Percentiles rank a stretch among this genome's conserved stretches.
These are phyloP conservation scores for Sialia sialis DNA, from an alignment of 2,113 vertebrate species.

Conservation along the genomic window DNA sequence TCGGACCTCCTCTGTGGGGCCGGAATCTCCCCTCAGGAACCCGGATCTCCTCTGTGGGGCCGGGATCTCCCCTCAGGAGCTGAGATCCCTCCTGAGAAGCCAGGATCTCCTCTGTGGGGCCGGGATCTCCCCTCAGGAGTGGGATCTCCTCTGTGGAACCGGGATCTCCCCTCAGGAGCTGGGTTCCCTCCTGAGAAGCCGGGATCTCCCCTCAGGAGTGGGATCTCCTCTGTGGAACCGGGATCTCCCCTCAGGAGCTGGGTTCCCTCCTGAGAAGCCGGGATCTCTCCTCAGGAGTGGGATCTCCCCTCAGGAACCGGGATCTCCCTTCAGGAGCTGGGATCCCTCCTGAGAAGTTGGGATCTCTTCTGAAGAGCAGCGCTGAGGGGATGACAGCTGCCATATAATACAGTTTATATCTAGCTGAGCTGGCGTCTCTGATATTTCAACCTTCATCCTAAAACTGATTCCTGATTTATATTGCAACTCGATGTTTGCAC, in stretches of 20 bases:
- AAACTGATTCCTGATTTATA: neutral
- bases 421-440: neutral
- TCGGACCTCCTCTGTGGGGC: fast-evolving
- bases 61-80: fast-evolving
- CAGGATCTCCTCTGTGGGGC: too few species aligned
- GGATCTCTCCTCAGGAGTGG: neutral
- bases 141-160: fast-evolving
- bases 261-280: neutral
- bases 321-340: too few species aligned
- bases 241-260: neutral
- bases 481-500: fast-evolving
- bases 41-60: fast-evolving
- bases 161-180: neutral
- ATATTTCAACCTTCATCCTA: neutral
- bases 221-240: neutral
- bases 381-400: fast-evolving
- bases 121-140: fast-evolving
- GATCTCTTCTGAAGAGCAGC: neutral
- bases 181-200: fast-evolving
- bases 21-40: too few species aligned
- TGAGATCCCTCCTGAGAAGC: fast-evolving
- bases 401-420: neutral
- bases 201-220: fast-evolving
- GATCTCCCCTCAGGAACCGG: too few species aligned
- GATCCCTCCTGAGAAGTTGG: too few species aligned